These are phyloP conservation scores for Bettongia penicillata DNA, from an alignment of 2,113 vertebrate species.

Conservation along the genomic window DNA sequence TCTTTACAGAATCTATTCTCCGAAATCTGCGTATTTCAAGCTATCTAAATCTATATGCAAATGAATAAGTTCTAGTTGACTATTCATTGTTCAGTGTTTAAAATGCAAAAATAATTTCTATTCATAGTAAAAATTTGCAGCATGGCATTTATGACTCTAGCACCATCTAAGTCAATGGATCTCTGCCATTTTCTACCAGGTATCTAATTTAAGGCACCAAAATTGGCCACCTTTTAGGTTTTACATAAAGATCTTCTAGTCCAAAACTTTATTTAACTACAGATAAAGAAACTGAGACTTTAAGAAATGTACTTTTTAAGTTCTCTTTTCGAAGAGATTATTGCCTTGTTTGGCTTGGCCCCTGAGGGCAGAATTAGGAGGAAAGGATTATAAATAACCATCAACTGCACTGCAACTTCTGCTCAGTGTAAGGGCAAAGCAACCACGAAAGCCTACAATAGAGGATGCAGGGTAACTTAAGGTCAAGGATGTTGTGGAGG, in stretches of 20 bases:
- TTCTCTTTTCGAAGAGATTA: not conserved
- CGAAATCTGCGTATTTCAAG: not conserved
- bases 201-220: not conserved
- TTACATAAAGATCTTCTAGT: not conserved
- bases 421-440: not conserved
- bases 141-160: not conserved
- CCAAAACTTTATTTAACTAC: not conserved
- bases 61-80: not conserved
- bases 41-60: not conserved
- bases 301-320: not conserved
- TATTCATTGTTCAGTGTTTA: not conserved
- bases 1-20: not conserved
- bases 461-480: not conserved
- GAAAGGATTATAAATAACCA: not conserved
- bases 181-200: not conserved
- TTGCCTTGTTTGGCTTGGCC: not conserved
- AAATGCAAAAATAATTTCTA: not conserved
- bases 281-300: not conserved
- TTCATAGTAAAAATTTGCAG: not conserved
- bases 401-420: not conserved
- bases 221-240: not conserved
- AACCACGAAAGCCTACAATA: not conserved
- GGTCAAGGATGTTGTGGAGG: not conserved
- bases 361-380: not conserved
- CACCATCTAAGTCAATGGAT: no score